Conservation (phyloP, 1,140 invertebrate genomes). For the Meloidogyne floridensis region DNA sequence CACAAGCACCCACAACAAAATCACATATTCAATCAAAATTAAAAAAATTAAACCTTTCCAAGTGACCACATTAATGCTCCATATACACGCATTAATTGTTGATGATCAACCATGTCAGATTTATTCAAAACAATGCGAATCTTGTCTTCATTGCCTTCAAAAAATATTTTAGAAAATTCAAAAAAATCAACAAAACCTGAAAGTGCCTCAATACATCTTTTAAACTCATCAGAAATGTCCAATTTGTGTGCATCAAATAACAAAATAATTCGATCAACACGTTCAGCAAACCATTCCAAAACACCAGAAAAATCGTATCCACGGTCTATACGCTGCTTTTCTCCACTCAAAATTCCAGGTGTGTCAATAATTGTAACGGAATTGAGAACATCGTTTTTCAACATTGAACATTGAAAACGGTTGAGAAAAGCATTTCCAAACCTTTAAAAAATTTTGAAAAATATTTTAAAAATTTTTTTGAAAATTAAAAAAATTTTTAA, state of each 20-base stretch:
- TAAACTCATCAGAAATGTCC: slow-evolving; percentile 92
- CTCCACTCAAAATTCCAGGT: slow-evolving; percentile 76
- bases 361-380: slow-evolving; percentile 94
- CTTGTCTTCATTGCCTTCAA: slow-evolving; percentile 91
- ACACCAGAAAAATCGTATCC: slow-evolving; percentile 98
- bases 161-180: neutral
- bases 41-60: slow-evolving; percentile 71
- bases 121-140: slow-evolving; percentile 98
- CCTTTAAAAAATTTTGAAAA: slow-evolving; percentile 19
- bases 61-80: slow-evolving; percentile 96
- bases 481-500: slow-evolving; percentile 9
- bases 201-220: slow-evolving; percentile 64
- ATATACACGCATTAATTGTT: slow-evolving; percentile 96
- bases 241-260: slow-evolving; percentile 98
- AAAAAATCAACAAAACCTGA: slow-evolving; percentile 33
- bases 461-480: too few relatives aligned
- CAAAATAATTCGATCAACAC: slow-evolving; percentile 93
- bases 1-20: too few relatives aligned
- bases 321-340: slow-evolving; percentile 74
- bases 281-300: slow-evolving; percentile 96
- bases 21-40: too few relatives aligned
- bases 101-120: slow-evolving; percentile 97
- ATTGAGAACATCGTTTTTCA: slow-evolving; percentile 74
- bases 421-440: slow-evolving; percentile 98
- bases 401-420: slow-evolving; percentile 87